Conservation (phyloP, 64 coral and sea anemone species). For the Montipora efflorescens region DNA sequence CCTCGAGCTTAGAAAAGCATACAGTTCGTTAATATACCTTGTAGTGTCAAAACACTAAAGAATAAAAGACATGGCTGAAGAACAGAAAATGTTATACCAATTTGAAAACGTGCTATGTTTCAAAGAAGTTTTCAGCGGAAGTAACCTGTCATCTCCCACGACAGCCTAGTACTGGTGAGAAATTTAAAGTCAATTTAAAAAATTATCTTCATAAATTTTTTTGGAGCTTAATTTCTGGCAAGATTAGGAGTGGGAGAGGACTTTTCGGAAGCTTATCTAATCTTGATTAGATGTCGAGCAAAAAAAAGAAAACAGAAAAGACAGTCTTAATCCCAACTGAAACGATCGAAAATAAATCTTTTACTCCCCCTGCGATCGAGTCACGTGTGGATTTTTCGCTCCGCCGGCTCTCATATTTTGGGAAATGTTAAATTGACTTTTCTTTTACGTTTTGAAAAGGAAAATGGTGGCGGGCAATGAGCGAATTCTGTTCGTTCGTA, state of each 20-base stretch:
- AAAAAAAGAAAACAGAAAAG: not conserved
- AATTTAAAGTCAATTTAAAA: too few species aligned
- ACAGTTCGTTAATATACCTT: not conserved
- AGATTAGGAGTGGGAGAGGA: too few species aligned
- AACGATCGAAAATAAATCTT: too few species aligned
- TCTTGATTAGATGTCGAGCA: not conserved
- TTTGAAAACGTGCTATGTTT: not conserved
- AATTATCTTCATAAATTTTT: not conserved
- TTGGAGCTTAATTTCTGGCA: not conserved
- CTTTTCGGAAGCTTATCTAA: not conserved
- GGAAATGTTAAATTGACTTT: not conserved
- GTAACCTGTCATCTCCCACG: too few species aligned
- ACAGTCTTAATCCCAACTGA: too few species aligned
- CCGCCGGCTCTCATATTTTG: not conserved
- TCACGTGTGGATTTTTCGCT: not conserved
- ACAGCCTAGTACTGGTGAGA: not conserved
- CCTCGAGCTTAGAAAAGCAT: not conserved
- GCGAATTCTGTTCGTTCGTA: not conserved
- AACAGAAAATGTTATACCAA: not conserved
- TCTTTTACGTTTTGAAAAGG: not conserved
- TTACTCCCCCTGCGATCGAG: too few species aligned
- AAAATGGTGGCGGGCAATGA: not conserved
- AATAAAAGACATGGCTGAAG: not conserved
- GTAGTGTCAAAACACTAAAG: not conserved
- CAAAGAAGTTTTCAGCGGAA: not conserved